Evolutionary conservation across 2,797 vertebrate genomes (phyloP), one percentile per base, ranked within the genome.

Genomic region (Trachops cirrhosus): DNA sequence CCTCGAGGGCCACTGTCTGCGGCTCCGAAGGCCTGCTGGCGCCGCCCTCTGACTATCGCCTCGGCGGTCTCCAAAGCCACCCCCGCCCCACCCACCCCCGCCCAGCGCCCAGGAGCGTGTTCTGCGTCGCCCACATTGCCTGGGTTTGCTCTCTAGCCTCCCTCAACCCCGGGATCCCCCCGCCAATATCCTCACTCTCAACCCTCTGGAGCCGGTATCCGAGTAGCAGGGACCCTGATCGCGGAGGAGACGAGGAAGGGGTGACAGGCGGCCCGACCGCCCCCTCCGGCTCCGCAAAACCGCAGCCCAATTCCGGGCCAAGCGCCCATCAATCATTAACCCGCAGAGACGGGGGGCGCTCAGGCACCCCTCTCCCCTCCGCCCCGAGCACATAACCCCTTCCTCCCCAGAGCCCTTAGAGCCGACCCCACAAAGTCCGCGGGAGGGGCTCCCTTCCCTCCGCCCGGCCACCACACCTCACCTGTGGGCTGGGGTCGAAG

Each of bases 401-500:
- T 74, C 78, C 78, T 79, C 39, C 54, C 86, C 62, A 14, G 50
- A 24, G 41, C 44, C 46, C 83, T 62, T 68, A 29, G 0, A 62
- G 92, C 32, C 54, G n/a, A 73, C 52, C 67, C 34, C 73, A 29
- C 62, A n/a, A 85, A 67, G 48, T 70, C 86, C 80, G 14, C 59
- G 24, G 68, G 16, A 79, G 37, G 18, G 48, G 75, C 46, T 89
- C 71, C 77, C 54, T 64, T 44, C 75, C 71, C 46, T 79, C 29
- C 4, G 24, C 85, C 93, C 21, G 10, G 50, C 4, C 82, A 12
- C 94, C 89, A 93, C 79, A 52, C 98, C 99, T 99, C 98, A 99
- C 99, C 99, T 99, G 99, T 74, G 99, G 99, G 97, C 98, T 97
- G 97, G 99, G 99, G 95, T 99, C 99, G 97, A 99, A 99, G 98